Evolutionary conservation across 1,140 invertebrate species (phyloP).

Genomic region (Ladona fulva): DNA sequence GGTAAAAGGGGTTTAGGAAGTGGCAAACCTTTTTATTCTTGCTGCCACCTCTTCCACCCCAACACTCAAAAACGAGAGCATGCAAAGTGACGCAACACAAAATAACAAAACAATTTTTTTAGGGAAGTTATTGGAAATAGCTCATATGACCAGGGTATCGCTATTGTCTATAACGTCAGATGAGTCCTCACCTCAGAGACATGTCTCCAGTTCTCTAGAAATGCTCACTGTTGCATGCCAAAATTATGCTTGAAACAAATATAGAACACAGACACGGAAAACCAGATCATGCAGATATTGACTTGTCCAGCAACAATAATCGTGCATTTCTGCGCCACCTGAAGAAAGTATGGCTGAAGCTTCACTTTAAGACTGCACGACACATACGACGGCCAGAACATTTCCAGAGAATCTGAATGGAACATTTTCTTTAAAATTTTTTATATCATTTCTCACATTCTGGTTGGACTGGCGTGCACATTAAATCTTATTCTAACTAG

Average conservation of each 20-base stretch:
- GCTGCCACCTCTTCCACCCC: not conserved
- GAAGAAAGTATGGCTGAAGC: not conserved
- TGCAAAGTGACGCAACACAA: constrained; percentile 4
- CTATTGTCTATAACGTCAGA: constrained; percentile 6
- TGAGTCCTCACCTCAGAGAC: not conserved
- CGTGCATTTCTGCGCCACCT: constrained; percentile 6
- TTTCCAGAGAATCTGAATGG: constrained; percentile 5
- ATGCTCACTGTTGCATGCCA: constrained; percentile 7
- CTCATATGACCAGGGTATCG: not conserved
- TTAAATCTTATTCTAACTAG: not conserved
- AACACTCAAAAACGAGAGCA: constrained; percentile 1
- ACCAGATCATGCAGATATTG: constrained; percentile 9
- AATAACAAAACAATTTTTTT: not conserved
- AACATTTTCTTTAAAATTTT: not conserved
- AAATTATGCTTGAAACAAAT: constrained; percentile 10
- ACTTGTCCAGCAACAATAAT: constrained; percentile 6
- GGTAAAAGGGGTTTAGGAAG: not conserved
- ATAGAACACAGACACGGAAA: constrained; percentile 2
- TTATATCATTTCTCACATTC: not conserved
- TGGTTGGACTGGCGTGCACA: constrained; percentile 6
- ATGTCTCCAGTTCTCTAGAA: not conserved
- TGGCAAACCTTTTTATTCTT: no score
- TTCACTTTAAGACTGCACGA: constrained; percentile 1
- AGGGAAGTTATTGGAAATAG: not conserved
- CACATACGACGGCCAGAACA: not conserved